A percentile compares a stretch with the other conserved stretches of the same genome.
These are phyloP conservation scores for Griposia aprilina DNA, from an alignment of 2,888 invertebrate species.

Conservation along the genomic window DNA sequence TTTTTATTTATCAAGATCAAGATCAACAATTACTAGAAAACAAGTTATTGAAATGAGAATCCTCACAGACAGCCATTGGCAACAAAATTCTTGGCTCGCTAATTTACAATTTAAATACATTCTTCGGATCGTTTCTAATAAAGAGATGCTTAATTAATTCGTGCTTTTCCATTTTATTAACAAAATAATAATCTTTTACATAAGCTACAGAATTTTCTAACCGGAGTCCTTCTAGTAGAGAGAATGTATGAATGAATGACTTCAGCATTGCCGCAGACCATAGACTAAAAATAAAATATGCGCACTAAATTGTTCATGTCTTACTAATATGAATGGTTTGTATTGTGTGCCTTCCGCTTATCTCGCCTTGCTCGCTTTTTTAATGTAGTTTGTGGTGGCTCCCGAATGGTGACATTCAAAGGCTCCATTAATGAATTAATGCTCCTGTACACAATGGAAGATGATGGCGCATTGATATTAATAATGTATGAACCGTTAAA, in stretches of 20 bases:
- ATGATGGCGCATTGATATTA: conserved; percentile 23
- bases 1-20: conserved; percentile 49
- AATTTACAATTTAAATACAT: conserved; percentile 62
- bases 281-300: conserved; percentile 33
- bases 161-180: conserved; percentile 50
- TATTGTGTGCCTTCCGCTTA: conserved; percentile 37
- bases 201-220: conserved; percentile 39
- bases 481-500: conserved; percentile 36
- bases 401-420: conserved; percentile 35
- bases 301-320: conserved; percentile 24
- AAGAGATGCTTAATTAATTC: conserved; percentile 43
- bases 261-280: conserved; percentile 8
- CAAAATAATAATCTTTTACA: conserved; percentile 32
- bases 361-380: conserved; percentile 40
- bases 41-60: conserved; percentile 51
- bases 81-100: conserved; percentile 10
- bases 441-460: conserved; percentile 19
- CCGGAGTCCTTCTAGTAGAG: not conserved
- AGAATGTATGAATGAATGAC: not conserved
- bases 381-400: conserved; percentile 20
- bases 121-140: conserved; percentile 34
- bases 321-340: conserved; percentile 30
- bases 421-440: conserved; percentile 15
- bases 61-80: conserved; percentile 2
- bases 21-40: conserved; percentile 44